Evolutionary conservation across 2,113 vertebrate species (phyloP).

Genomic region (Zosterops lateralis): DNA sequence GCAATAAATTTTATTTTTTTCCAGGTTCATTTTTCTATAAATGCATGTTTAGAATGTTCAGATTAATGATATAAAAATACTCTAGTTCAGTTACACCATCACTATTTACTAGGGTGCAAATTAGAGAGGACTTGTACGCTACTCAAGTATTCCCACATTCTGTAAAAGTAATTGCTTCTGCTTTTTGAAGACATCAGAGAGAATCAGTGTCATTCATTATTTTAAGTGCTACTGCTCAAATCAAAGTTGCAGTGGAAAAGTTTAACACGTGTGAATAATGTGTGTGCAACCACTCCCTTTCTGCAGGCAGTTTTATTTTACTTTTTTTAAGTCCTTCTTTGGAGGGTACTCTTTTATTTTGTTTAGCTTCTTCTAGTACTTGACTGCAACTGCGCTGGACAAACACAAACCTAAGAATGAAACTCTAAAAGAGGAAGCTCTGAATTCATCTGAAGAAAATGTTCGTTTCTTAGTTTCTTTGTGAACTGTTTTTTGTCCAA

Average conservation of each 20-base stretch:
- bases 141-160: neutral
- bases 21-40: fast-evolving
- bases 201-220: neutral
- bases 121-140: neutral
- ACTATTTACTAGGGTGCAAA: neutral
- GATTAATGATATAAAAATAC: neutral
- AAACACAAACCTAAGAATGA: neutral
- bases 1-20: neutral
- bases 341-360: neutral
- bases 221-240: neutral
- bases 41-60: neutral
- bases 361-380: neutral
- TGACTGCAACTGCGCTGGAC: neutral
- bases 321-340: neutral
- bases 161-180: neutral
- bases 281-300: neutral
- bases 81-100: neutral
- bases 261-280: neutral
- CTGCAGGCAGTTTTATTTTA: neutral
- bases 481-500: neutral
- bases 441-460: neutral
- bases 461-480: neutral
- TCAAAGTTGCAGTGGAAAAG: neutral
- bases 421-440: neutral
- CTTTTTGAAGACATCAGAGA: neutral